phyloP scores from a whole-genome alignment of 92 coral and sea anemone genomes.

The Virgularia gustaviana region DNA sequence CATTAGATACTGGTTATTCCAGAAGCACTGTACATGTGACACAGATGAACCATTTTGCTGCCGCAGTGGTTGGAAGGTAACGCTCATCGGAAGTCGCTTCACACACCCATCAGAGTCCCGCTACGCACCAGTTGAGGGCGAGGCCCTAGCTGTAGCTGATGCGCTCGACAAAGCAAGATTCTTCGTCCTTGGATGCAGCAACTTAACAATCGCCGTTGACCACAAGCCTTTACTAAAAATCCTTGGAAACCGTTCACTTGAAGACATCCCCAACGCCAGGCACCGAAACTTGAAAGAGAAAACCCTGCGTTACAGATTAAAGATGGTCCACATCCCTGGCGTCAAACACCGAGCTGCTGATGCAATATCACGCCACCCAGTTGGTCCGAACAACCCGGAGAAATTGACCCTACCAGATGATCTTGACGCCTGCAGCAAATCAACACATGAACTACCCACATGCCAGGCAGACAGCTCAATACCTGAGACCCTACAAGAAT shows the following conservation, averaged over 20 bases:
- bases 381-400: conserved; percentile 41
- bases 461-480: too few relatives aligned
- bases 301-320: conserved; percentile 33
- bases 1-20: too few relatives aligned
- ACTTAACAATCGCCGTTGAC: conserved; percentile 53
- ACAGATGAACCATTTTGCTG: too few relatives aligned
- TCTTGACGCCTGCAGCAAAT: not conserved
- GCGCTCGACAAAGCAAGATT: conserved; percentile 36
- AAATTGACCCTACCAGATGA: conserved; percentile 30
- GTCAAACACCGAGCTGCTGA: conserved; percentile 41
- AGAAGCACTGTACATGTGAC: too few relatives aligned
- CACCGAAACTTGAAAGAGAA: conserved; percentile 41
- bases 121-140: conserved; percentile 58
- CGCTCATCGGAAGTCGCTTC: conserved; percentile 61
- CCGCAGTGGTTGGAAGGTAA: conserved; percentile 59
- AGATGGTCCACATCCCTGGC: conserved; percentile 25
- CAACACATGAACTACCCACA: too few relatives aligned
- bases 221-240: conserved; percentile 57
- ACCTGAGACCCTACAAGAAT: too few relatives aligned
- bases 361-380: conserved; percentile 55
- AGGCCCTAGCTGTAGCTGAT: conserved; percentile 55
- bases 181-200: conserved; percentile 31
- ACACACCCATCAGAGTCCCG: conserved; percentile 58
- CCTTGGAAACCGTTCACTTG: conserved; percentile 39
- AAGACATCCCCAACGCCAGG: conserved; percentile 35